Conservation (phyloP, 2,113 vertebrate genomes). For the Danionella cerebrum region DNA sequence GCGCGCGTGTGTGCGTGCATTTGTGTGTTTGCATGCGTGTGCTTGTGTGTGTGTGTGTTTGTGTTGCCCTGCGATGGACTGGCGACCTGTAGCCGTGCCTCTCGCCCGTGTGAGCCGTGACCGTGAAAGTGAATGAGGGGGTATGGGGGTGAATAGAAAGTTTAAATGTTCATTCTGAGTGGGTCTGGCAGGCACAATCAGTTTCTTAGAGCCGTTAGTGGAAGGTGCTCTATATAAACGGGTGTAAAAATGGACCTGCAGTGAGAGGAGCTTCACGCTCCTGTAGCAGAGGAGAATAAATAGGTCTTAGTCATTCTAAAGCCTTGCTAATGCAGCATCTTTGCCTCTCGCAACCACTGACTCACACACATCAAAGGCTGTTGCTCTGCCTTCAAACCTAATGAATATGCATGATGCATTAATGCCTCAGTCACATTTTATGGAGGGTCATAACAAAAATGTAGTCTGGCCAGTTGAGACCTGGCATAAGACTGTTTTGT, state of each 20-base stretch:
- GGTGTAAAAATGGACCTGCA: neutral
- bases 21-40: too few relatives aligned
- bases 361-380: constrained; percentile 42
- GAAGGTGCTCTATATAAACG: constrained; percentile 5
- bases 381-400: constrained; percentile 33
- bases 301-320: constrained; percentile 21
- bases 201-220: neutral
- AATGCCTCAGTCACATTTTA: constrained; percentile 33
- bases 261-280: neutral
- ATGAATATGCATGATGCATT: constrained; percentile 48
- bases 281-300: constrained; percentile 15
- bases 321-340: constrained; percentile 16
- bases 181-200: neutral
- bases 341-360: constrained; percentile 21
- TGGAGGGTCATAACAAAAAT: constrained; percentile 32
- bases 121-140: too few relatives aligned
- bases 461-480: too few relatives aligned
- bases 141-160: too few relatives aligned
- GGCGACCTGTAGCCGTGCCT: too few relatives aligned
- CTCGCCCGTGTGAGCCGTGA: too few relatives aligned
- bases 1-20: too few relatives aligned
- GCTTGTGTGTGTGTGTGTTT: too few relatives aligned
- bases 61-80: too few relatives aligned
- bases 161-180: neutral
- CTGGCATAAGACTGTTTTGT: too few relatives aligned